Conservation (phyloP, 2,888 invertebrate genomes). For the Dicranocentrus wangi region DNA sequence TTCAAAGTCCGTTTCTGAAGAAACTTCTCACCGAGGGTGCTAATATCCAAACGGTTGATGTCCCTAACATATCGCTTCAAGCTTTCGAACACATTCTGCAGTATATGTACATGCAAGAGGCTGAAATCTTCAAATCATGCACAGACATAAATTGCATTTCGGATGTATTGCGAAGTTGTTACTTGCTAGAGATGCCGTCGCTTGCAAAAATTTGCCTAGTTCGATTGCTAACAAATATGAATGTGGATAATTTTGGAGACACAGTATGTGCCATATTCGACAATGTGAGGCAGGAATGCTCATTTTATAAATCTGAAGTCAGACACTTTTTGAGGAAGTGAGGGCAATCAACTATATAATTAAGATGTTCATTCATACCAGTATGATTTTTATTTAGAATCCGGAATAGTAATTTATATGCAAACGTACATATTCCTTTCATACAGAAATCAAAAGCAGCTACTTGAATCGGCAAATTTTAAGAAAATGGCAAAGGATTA, state of each 20-base stretch:
- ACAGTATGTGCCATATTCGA: slow-evolving; percentile 26
- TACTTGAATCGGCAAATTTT: not conserved
- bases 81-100: slow-evolving; percentile 16
- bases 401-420: too few species aligned
- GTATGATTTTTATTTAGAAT: too few species aligned
- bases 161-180: slow-evolving; percentile 13
- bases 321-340: slow-evolving; percentile 40
- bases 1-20: slow-evolving; percentile 21
- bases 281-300: not conserved
- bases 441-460: not conserved
- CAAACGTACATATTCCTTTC: too few species aligned
- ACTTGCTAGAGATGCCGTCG: not conserved
- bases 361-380: not conserved
- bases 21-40: too few species aligned
- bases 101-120: slow-evolving; percentile 27
- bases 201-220: slow-evolving; percentile 34
- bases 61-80: not conserved
- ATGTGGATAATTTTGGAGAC: slow-evolving; percentile 35
- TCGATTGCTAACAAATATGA: slow-evolving; percentile 34
- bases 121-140: not conserved
- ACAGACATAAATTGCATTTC: slow-evolving; percentile 11
- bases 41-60: not conserved
- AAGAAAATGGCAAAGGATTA: too few species aligned
- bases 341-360: not conserved
- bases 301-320: slow-evolving; percentile 43